These are phyloP conservation scores for Holothuria leucospilota DNA, from an alignment of 53 echinoderm and acorn worm genomes.

Conservation along the genomic window DNA sequence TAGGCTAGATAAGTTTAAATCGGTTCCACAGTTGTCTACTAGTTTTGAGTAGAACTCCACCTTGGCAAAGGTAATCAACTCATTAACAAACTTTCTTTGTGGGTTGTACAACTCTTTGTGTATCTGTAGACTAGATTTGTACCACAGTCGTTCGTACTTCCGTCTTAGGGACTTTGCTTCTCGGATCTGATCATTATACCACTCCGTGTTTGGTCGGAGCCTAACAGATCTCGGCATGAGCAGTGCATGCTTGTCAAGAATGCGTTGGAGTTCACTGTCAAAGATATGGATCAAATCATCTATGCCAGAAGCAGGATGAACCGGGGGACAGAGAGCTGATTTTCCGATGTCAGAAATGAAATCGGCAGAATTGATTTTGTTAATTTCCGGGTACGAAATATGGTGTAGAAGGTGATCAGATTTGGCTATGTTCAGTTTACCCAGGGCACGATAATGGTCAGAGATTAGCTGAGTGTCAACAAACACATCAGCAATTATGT, in stretches of 20 bases:
- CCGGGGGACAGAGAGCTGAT: neutral
- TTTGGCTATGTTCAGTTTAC: neutral
- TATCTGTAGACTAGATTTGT: neutral
- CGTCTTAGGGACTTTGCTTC: conserved; percentile 4
- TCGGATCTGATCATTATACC: conserved; percentile 9
- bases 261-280: conserved; percentile 2
- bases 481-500: too few relatives aligned
- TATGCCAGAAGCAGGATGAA: neutral
- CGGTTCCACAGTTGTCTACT: too few relatives aligned
- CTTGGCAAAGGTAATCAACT: neutral
- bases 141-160: neutral
- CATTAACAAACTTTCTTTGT: neutral
- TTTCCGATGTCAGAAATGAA: neutral
- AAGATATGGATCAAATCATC: neutral
- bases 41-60: neutral
- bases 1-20: too few relatives aligned
- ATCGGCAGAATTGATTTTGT: neutral
- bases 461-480: neutral
- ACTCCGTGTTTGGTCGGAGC: conserved; percentile 16
- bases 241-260: conserved; percentile 7
- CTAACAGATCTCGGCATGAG: neutral
- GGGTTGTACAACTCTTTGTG: neutral
- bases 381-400: conserved; percentile 1
- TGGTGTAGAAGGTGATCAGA: neutral
- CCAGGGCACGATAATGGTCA: neutral